phyloP scores from a whole-genome alignment of 2,888 invertebrate species.

The Torymus aiolomorphi region DNA sequence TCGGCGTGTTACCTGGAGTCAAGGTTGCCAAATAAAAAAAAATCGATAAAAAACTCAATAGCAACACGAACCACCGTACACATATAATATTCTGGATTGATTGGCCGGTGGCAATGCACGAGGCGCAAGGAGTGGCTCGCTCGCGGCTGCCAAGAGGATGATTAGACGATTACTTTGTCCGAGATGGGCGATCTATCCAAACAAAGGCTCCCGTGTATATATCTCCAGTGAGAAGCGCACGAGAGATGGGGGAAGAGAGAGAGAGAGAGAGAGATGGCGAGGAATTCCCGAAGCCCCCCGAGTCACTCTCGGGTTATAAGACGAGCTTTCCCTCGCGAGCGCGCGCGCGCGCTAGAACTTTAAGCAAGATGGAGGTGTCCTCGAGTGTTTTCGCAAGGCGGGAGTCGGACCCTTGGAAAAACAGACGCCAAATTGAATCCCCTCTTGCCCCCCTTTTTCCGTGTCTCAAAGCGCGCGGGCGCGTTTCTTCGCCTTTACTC shows the following conservation, averaged over 20 bases:
- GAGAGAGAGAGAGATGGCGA: neutral
- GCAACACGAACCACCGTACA: no score
- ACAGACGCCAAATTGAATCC: constrained; percentile 76
- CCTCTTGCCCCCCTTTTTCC: constrained; percentile 57
- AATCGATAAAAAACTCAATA: no score
- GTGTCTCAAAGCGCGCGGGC: constrained; percentile 42
- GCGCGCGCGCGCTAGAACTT: constrained; percentile 44
- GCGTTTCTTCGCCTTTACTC: constrained; percentile 33
- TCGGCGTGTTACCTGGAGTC: no score
- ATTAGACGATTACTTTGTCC: constrained; percentile 59
- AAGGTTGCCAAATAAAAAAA: no score
- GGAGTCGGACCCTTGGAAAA: constrained; percentile 76
- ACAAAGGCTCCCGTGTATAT: constrained; percentile 47
- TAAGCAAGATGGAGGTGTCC: constrained; percentile 72
- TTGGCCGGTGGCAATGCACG: constrained; percentile 29
- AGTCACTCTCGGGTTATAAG: constrained; percentile 10
- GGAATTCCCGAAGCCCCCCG: constrained; percentile 35
- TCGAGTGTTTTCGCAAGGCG: constrained; percentile 75
- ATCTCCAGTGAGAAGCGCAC: neutral
- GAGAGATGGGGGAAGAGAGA: constrained; percentile 2
- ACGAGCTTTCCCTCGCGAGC: constrained; percentile 36
- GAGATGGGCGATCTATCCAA: constrained; percentile 54
- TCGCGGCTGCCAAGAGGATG: constrained; percentile 50
- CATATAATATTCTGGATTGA: constrained; percentile 33
- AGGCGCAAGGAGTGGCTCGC: constrained; percentile 1